phyloP scores from a whole-genome alignment of 2,888 invertebrate species.

The Nowickia ferox region DNA sequence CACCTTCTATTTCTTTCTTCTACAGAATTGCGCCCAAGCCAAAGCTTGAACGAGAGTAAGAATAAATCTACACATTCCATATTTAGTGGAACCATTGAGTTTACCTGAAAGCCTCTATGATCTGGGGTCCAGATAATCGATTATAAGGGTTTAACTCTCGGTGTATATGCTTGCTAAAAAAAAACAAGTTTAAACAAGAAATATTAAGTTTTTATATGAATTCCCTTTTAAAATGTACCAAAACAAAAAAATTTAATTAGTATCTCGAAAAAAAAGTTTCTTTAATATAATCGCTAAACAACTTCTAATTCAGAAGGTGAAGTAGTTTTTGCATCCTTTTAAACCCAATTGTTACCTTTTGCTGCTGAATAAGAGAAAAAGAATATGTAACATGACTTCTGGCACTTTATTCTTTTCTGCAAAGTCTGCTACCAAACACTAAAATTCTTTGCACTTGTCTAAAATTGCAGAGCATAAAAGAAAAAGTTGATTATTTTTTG shows the following conservation, averaged over 20 bases:
- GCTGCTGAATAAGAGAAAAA: neutral
- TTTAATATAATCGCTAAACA: slow-evolving; percentile 23
- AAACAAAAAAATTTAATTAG: slow-evolving; percentile 15
- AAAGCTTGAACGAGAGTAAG: too few species aligned
- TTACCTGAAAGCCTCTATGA: too few species aligned
- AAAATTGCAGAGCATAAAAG: neutral
- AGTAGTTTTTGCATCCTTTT: slow-evolving; percentile 2
- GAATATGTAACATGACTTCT: slow-evolving; percentile 7
- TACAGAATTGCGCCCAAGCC: too few species aligned
- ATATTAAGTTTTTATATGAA: too few species aligned
- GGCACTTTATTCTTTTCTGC: slow-evolving; percentile 13
- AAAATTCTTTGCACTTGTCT: slow-evolving; percentile 25
- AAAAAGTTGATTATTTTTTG: slow-evolving; percentile 5
- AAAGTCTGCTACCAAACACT: slow-evolving; percentile 24
- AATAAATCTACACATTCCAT: too few species aligned
- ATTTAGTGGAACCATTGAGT: fast-evolving
- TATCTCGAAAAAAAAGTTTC: neutral
- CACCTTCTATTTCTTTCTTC: too few species aligned
- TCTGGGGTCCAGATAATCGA: too few species aligned
- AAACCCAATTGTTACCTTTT: slow-evolving; percentile 31
- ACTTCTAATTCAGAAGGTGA: slow-evolving; percentile 28
- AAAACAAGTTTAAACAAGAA: too few species aligned
- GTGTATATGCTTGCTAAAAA: too few species aligned
- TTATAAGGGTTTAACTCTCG: too few species aligned
- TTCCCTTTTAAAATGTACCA: too few species aligned